These are phyloP conservation scores for Rhinophrynus dorsalis DNA, from an alignment of 2,797 vertebrate genomes.

Conservation along the genomic window DNA sequence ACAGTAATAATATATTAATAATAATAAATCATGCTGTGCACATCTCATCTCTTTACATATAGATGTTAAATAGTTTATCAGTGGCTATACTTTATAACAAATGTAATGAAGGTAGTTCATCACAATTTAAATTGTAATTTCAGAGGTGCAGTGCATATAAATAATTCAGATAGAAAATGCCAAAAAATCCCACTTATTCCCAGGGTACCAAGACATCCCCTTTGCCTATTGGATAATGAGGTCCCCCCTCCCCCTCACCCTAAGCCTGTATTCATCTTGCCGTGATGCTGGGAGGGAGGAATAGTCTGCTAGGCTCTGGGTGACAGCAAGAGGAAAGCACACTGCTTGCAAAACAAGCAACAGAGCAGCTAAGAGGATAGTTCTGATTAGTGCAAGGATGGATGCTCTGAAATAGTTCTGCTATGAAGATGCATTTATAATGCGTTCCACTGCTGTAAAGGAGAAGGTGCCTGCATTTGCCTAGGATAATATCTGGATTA, in stretches of 20 bases:
- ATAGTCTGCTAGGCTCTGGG: conserved; percentile 62
- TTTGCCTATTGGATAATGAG: conserved; percentile 44
- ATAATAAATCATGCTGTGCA: too few relatives aligned
- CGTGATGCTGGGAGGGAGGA: conserved; percentile 50
- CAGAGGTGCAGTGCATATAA: conserved; percentile 4
- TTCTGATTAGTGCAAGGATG: conserved; percentile 1
- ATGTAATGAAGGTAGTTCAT: too few relatives aligned
- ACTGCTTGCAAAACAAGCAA: conserved; percentile 22
- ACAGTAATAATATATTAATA: too few relatives aligned
- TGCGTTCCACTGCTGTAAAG: not conserved
- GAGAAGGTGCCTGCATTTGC: conserved; percentile 4
- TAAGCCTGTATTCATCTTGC: conserved; percentile 39
- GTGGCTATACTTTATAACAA: too few relatives aligned
- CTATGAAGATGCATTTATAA: conserved; percentile 6
- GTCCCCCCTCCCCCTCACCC: conserved; percentile 55
- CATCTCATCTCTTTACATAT: too few relatives aligned
- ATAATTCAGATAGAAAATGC: conserved; percentile 41
- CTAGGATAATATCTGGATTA: conserved; percentile 1
- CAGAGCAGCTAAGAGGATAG: conserved; percentile 15
- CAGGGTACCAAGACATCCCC: conserved; percentile 46
- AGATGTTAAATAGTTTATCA: too few relatives aligned
- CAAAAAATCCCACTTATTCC: conserved; percentile 51
- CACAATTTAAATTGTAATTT: not conserved
- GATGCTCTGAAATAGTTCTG: conserved; percentile 12
- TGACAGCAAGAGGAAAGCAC: conserved; percentile 62